A percentile compares a stretch with the other conserved stretches of the same genome.
Evolutionary conservation across 2,888 invertebrate species (phyloP).

Genomic region (Torymus texanus): DNA sequence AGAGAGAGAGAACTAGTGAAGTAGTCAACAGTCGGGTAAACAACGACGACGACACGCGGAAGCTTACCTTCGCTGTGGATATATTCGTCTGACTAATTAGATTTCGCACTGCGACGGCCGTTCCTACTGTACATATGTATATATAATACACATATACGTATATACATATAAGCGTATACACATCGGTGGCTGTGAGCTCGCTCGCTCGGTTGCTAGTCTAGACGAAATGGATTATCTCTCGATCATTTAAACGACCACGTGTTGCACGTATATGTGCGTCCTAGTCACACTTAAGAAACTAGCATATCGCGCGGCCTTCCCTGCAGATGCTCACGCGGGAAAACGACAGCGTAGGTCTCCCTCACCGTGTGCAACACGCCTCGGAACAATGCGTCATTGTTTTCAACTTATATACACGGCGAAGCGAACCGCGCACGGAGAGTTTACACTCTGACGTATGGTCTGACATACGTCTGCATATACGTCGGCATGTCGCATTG

Average conservation of each 20-base stretch:
- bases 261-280: slow-evolving; percentile 54
- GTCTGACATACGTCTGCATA: no score
- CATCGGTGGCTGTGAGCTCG: background rate
- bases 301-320: background rate
- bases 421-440: no score
- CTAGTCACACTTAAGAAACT: slow-evolving; percentile 26
- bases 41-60: no score
- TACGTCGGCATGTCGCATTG: no score
- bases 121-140: no score
- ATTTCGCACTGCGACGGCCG: no score
- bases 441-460: no score
- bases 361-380: background rate
- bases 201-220: slow-evolving; percentile 31
- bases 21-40: no score
- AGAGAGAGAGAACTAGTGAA: no score
- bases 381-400: slow-evolving; percentile 33
- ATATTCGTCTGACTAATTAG: no score
- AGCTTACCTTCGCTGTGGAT: no score
- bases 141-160: background rate
- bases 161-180: no score
- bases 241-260: slow-evolving; percentile 58
- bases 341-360: background rate
- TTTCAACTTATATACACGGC: slow-evolving; percentile 2
- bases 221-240: slow-evolving; percentile 58
- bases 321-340: background rate